Evolutionary conservation across 2,888 invertebrate species (phyloP).

Genomic region (Tubulanus polymorphus): DNA sequence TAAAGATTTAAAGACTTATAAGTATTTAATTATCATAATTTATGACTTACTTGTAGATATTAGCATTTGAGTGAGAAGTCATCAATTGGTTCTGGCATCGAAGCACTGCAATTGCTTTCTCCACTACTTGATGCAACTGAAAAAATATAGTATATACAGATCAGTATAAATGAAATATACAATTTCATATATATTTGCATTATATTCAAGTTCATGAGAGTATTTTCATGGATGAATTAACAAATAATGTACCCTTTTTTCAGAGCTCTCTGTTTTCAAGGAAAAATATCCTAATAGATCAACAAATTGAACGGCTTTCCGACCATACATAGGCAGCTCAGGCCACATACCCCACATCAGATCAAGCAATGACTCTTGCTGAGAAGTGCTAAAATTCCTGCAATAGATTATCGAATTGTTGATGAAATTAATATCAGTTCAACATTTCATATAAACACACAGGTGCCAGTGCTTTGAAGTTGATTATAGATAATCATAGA

Average conservation of each 20-base stretch:
- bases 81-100: conserved; percentile 84
- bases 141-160: conserved; percentile 7
- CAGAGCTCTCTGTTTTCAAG: conserved; percentile 64
- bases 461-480: no score
- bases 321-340: conserved; percentile 80
- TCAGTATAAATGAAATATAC: not conserved
- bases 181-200: not conserved
- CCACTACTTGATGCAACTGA: conserved; percentile 71
- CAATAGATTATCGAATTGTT: no score
- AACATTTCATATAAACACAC: no score
- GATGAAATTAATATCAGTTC: no score
- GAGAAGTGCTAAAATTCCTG: conserved; percentile 71
- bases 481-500: no score
- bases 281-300: conserved; percentile 94
- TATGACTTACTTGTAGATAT: conserved; percentile 69
- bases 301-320: conserved; percentile 93
- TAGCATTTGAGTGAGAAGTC: conserved; percentile 89
- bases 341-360: conserved; percentile 91
- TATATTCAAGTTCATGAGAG: not conserved
- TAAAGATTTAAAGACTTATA: no score
- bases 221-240: not conserved
- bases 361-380: conserved; percentile 76
- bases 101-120: conserved; percentile 79
- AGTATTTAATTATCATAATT: not conserved
- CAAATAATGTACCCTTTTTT: conserved; percentile 30